A percentile compares a stretch with the other conserved stretches of the same genome.
Evolutionary conservation across 2,888 invertebrate species (phyloP).

Genomic region (Melinaea marsaeus): DNA sequence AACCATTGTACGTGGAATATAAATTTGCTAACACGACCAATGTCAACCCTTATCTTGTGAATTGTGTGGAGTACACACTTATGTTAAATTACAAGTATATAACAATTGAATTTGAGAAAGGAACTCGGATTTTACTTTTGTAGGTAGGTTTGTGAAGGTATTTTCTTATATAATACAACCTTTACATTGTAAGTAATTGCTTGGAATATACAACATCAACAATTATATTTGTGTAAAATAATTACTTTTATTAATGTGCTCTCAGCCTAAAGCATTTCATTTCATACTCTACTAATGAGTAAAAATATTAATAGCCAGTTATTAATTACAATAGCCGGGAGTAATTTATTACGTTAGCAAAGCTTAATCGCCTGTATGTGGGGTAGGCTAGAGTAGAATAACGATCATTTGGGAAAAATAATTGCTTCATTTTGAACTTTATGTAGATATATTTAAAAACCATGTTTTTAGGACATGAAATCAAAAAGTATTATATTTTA

Average conservation of each 20-base stretch:
- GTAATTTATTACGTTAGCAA: slow-evolving; percentile 38
- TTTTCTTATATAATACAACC: neutral
- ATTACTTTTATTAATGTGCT: slow-evolving; percentile 12
- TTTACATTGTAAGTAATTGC: neutral
- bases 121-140: neutral
- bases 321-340: slow-evolving; percentile 40
- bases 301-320: slow-evolving; percentile 43
- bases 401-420: neutral
- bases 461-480: too few relatives aligned
- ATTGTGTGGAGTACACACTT: slow-evolving; percentile 32
- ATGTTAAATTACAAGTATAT: slow-evolving; percentile 11
- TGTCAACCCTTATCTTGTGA: slow-evolving; percentile 52
- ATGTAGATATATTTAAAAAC: neutral
- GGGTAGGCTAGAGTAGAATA: slow-evolving; percentile 19
- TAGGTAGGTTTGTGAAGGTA: neutral
- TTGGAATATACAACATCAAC: neutral
- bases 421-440: neutral
- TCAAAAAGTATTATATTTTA: too few relatives aligned
- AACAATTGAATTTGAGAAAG: neutral
- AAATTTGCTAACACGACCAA: slow-evolving; percentile 47
- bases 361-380: slow-evolving; percentile 35
- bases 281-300: slow-evolving; percentile 39
- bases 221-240: slow-evolving; percentile 3
- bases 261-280: slow-evolving; percentile 32
- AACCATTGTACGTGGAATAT: slow-evolving; percentile 44